These are phyloP conservation scores for Narcine bancroftii DNA, from an alignment of 2,113 vertebrate species.

Conservation along the genomic window DNA sequence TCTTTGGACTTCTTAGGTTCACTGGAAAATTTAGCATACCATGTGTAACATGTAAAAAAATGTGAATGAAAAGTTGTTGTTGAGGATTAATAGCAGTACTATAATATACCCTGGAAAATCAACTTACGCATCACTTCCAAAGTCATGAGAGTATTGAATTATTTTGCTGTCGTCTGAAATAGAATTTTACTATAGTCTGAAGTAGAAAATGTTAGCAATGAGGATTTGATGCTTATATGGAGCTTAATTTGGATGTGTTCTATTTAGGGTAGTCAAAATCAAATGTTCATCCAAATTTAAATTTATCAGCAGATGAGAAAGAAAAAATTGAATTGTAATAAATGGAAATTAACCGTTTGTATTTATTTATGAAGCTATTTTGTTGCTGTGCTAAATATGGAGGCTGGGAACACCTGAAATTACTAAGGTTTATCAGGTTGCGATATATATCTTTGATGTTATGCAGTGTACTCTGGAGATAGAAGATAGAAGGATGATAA, in stretches of 20 bases:
- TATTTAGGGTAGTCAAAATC: background rate
- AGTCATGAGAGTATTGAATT: too few species aligned
- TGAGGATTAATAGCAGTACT: too few species aligned
- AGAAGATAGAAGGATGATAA: background rate
- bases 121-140: too few species aligned
- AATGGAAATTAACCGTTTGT: background rate
- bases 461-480: background rate
- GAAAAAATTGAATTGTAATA: background rate
- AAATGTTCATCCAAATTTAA: background rate
- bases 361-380: conserved; percentile 13
- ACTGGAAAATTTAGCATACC: too few species aligned
- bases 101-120: too few species aligned
- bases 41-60: too few species aligned
- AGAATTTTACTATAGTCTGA: background rate
- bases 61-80: too few species aligned
- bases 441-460: conserved; percentile 5
- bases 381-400: background rate
- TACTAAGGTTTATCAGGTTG: background rate
- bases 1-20: too few species aligned
- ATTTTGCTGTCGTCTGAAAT: too few species aligned
- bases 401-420: background rate
- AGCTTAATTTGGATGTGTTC: background rate
- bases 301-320: background rate
- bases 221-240: background rate
- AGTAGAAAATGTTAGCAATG: background rate